Evolutionary conservation across 2,797 vertebrate genomes (phyloP).

Genomic region (Eutrigla gurnardus): DNA sequence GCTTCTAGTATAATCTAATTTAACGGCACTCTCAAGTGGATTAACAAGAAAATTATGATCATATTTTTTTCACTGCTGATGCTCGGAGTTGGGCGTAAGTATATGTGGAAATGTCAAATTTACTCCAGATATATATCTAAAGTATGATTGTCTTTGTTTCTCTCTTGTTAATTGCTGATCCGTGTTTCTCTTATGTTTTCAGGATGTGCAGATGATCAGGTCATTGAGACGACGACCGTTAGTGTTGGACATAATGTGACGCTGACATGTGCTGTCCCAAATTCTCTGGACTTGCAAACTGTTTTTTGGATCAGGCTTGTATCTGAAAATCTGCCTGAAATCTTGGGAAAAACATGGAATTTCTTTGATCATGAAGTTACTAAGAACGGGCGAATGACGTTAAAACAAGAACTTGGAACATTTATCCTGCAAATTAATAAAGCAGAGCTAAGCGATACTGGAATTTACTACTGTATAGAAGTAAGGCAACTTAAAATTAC

Average conservation of each 20-base stretch:
- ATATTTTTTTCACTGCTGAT: conserved; percentile 11
- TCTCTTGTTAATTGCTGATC: background rate
- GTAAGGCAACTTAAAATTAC: too few species aligned
- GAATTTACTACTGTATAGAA: background rate
- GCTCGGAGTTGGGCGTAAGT: conserved; percentile 6
- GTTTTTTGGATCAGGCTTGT: conserved; percentile 50
- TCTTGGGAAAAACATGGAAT: conserved; percentile 12
- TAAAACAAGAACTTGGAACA: background rate
- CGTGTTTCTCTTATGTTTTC: background rate
- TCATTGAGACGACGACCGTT: conserved; percentile 6
- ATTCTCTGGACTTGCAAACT: fast-evolving
- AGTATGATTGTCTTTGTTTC: background rate
- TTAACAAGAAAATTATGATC: conserved; percentile 12
- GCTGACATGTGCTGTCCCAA: conserved; percentile 5
- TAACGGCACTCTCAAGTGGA: too few species aligned
- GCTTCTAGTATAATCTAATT: background rate
- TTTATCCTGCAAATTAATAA: background rate
- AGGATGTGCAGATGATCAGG: conserved; percentile 18
- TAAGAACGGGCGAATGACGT: background rate
- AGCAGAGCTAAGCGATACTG: conserved; percentile 23
- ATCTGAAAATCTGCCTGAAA: conserved; percentile 41
- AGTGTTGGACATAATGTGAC: conserved; percentile 33
- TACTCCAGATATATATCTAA: background rate
- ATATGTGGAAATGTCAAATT: background rate
- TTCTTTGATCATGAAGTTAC: fast-evolving